A percentile compares a stretch with the other conserved stretches of the same genome.
Evolutionary conservation across 2,888 invertebrate species (phyloP).

Genomic region (Lamproptera curius): DNA sequence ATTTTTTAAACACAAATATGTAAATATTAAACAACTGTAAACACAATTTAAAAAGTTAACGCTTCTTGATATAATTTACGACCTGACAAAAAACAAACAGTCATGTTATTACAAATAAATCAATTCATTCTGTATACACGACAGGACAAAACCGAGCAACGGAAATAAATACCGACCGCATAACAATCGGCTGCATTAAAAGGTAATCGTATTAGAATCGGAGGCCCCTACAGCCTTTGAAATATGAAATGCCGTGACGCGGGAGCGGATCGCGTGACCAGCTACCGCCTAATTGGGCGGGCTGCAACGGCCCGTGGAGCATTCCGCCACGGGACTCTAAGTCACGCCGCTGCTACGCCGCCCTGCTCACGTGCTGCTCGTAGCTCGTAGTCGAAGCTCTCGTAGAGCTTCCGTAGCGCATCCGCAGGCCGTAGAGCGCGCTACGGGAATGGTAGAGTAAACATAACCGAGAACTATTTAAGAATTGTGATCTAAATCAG

Average conservation of each 20-base stretch:
- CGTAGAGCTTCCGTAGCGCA: too few species aligned
- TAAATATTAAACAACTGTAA: too few species aligned
- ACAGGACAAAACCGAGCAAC: too few species aligned
- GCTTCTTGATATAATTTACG: too few species aligned
- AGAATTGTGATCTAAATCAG: too few species aligned
- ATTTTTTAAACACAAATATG: too few species aligned
- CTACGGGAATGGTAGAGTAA: too few species aligned
- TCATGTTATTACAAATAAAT: too few species aligned
- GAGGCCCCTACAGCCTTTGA: slow-evolving; percentile 11
- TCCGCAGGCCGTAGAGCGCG: background rate
- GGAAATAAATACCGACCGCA: background rate
- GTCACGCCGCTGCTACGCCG: slow-evolving; percentile 1
- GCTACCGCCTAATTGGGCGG: slow-evolving; percentile 34
- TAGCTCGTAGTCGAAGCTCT: slow-evolving; percentile 13
- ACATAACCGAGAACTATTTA: too few species aligned
- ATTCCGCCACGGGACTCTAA: slow-evolving; percentile 24
- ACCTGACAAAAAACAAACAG: too few species aligned
- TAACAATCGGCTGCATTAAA: slow-evolving; percentile 16
- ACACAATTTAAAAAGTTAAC: too few species aligned
- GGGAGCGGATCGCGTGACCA: slow-evolving; percentile 35
- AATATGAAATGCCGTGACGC: slow-evolving; percentile 26
- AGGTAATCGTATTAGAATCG: slow-evolving; percentile 15
- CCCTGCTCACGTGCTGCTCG: slow-evolving; percentile 14
- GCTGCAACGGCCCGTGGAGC: slow-evolving; percentile 21
- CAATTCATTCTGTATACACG: too few species aligned